Base-by-base conservation (phyloP, 2,797 vertebrate genomes). In the Tenualosa thibaudeaui region DNA sequence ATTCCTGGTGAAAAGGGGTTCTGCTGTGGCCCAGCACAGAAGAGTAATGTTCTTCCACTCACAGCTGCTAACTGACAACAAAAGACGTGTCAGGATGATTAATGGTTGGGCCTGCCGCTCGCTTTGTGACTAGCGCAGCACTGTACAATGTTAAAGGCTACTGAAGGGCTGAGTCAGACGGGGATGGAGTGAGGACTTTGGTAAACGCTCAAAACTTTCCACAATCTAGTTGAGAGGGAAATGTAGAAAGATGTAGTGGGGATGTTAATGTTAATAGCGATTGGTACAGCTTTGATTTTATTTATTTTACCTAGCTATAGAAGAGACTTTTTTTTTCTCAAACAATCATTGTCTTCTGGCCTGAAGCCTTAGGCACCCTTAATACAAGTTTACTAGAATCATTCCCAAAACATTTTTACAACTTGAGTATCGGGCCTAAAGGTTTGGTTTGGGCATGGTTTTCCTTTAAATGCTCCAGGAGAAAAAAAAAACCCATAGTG, bases 51-150 rank as follows among this genome's bases (percentile, higher is more conserved):
- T 90, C 90, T 84, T 88, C 87, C 22, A 54, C 65, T 68, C 89
- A 90, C 90, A 90, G 90, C 90, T 89, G 88, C 90, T 90, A 89
- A 90, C 89, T 90, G 90, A 90, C 90, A 90, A 90, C 90, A 90
- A 90, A 90, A 86, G 86, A 86, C 87, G 87, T 89, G 90, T 90
- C 88, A 90, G 58, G 62, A 60, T 90, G 90, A 90, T 90, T 89
- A 90, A 90, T 90, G 89, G 85, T 88, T 54, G 85, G 84, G 89
- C 86, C 89, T 89, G 89, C 86, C 85, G 87, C 82, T 78, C 17
- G 84, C 87, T 89, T 89, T 90, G 89, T 90, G 88, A 89, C 85
- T 87, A 88, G 81, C 40, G 86, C 88, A 82, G 89, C 90, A 90
- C 89, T 88, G 89, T 88, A 90, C 88, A 50, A 86, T 65, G 85